Evolutionary conservation across 2,113 vertebrate species (phyloP).

Genomic region (Cygnus atratus): DNA sequence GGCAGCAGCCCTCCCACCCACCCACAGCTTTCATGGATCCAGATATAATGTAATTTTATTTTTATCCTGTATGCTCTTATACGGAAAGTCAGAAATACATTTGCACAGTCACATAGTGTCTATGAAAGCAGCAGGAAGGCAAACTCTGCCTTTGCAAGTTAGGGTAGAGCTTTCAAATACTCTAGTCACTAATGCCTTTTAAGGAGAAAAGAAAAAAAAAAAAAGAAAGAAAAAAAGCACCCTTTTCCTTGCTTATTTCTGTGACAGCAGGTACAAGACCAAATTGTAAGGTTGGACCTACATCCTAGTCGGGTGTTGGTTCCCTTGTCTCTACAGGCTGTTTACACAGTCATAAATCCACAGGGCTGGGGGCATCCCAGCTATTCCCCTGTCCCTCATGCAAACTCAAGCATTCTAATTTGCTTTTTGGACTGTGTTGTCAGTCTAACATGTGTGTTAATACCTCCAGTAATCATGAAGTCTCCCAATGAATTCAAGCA

Average conservation of each 20-base stretch:
- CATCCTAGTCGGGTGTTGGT: background rate
- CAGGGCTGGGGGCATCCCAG: background rate
- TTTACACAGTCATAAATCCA: background rate
- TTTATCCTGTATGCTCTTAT: slow-evolving; percentile 54
- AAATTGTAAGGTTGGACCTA: background rate
- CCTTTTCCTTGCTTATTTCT: background rate
- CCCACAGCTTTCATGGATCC: slow-evolving; percentile 60
- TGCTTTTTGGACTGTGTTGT: background rate
- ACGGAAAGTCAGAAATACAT: slow-evolving; percentile 56
- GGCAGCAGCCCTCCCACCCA: slow-evolving; percentile 49
- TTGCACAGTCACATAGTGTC: slow-evolving; percentile 19
- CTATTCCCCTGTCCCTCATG: background rate
- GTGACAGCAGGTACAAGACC: background rate
- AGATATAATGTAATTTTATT: slow-evolving; percentile 70
- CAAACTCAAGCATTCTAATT: background rate
- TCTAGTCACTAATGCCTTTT: background rate
- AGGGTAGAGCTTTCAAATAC: background rate
- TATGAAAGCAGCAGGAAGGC: slow-evolving; percentile 32
- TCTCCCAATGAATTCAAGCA: background rate
- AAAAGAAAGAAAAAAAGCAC: background rate
- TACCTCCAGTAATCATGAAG: background rate
- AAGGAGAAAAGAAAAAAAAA: background rate
- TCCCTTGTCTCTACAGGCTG: background rate
- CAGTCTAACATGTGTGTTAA: background rate
- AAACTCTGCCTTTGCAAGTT: slow-evolving; percentile 18